phyloP scores from a whole-genome alignment of 2,797 vertebrate genomes.

The Leucoraja ocellata region DNA sequence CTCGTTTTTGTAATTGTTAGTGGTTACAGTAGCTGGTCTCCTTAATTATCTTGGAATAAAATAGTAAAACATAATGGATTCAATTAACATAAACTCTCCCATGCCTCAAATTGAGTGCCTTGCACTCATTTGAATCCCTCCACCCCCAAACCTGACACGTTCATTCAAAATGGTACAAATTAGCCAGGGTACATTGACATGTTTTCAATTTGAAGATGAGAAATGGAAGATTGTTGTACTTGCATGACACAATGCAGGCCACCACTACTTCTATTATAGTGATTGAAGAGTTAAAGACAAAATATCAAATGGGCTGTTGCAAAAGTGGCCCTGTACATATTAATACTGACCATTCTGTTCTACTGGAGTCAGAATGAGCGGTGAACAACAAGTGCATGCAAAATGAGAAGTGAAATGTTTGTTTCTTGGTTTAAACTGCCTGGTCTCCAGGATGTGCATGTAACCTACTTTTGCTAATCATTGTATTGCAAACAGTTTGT shows the following conservation, averaged over 20 bases:
- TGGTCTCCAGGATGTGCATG: background rate
- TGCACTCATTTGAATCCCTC: background rate
- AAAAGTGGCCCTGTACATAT: background rate
- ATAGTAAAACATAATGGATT: background rate
- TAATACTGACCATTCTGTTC: background rate
- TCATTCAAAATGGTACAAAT: background rate
- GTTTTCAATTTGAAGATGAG: background rate
- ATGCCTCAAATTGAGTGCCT: too few relatives aligned
- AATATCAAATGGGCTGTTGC: background rate
- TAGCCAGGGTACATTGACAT: background rate
- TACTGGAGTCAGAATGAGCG: conserved; percentile 9
- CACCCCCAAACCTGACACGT: background rate
- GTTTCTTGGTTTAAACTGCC: background rate
- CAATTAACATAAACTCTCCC: too few relatives aligned
- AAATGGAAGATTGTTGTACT: background rate
- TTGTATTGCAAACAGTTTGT: background rate
- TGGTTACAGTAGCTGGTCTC: background rate
- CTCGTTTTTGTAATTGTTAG: background rate
- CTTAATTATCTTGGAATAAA: too few relatives aligned
- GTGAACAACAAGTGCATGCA: background rate
- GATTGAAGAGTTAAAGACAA: background rate
- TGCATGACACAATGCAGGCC: background rate
- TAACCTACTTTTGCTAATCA: conserved; percentile 4
- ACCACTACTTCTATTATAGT: background rate
- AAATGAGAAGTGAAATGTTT: background rate